Conservation (phyloP, 2,888 invertebrate species). For the Phorcus lineatus region DNA sequence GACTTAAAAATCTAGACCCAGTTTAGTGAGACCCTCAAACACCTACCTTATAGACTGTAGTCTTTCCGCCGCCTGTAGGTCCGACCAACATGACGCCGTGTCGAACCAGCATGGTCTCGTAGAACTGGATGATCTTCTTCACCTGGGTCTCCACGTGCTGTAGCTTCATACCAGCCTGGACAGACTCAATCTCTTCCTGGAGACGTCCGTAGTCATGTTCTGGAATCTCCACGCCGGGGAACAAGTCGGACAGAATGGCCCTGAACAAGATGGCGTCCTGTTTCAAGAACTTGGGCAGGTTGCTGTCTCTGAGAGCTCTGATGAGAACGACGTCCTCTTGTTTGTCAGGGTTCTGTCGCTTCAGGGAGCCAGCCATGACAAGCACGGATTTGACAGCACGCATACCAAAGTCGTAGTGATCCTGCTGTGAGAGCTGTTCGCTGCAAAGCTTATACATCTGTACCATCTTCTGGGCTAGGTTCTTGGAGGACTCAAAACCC, state of each 20-base stretch:
- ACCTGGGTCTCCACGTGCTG: conserved; percentile 85
- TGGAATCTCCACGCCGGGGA: conserved; percentile 88
- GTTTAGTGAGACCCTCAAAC: no score
- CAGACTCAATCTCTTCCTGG: conserved; percentile 79
- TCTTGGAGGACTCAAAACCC: conserved; percentile 91
- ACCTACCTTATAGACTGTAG: conserved; percentile 83
- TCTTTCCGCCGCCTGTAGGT: conserved; percentile 91
- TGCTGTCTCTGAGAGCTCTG: conserved; percentile 90
- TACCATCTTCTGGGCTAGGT: conserved; percentile 92
- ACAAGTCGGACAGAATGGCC: conserved; percentile 91
- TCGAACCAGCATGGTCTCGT: conserved; percentile 92
- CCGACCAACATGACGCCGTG: conserved; percentile 96
- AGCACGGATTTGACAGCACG: conserved; percentile 81
- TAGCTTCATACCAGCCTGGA: conserved; percentile 76
- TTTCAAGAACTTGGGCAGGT: conserved; percentile 90
- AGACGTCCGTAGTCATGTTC: conserved; percentile 86
- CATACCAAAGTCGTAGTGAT: conserved; percentile 93
- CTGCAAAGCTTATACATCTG: conserved; percentile 94
- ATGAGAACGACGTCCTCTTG: conserved; percentile 86
- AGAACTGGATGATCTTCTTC: conserved; percentile 87
- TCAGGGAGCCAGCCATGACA: conserved; percentile 93
- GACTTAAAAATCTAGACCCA: no score
- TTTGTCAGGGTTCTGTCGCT: conserved; percentile 89
- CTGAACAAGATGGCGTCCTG: conserved; percentile 90
- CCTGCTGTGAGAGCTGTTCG: conserved; percentile 91